Evolutionary conservation across 2,113 vertebrate species (phyloP), one percentile per base, ranked within the genome.

Genomic region (Boulengeromyrus knoepffleri): DNA sequence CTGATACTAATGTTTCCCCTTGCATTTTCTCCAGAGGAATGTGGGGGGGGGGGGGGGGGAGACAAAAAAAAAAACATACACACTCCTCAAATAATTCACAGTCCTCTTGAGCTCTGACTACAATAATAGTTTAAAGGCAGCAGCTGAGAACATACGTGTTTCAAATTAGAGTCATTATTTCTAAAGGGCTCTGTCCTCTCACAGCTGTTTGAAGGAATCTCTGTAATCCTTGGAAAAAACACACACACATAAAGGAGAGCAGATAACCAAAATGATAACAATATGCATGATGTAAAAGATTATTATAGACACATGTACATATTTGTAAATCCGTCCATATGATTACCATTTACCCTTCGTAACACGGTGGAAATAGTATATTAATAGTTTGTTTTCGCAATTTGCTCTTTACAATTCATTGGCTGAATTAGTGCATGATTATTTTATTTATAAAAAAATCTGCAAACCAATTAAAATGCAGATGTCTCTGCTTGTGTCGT

Each of bases 381-480:
- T 42, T 19, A 80, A 80, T 86, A 50, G 31, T 87, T 10, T 39
- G 13, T 24, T 87, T 53, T 27, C 3, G 2, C 24, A 8, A 17
- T 80, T 39, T 39, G 74, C 36, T 80, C 36, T 80, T 42, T 36
- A 53, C 83, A 85, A 85, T 85, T 85, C 84, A 86, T 49, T 86
- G 84, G 10, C 84, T 86, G 84, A 50, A 86, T 86, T 24, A 86
- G 46, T 50, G 45, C 45, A 47, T 15, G 10, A 49, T 86, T 87
- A 53, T 87, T 87, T 87, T 87, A 53, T 87, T 87, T 36, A 36
- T 56, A 56, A 56, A 87, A 87, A 87, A 87, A 21, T 53, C 50
- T 56, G 49, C n/a, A 87, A 56, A 19, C 85, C 85, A 87, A 53
- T 53, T 87, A 87, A 56, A 87, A 87, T 87, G 31, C 85, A 87